A percentile compares a stretch with the other conserved stretches of the same genome.
These are phyloP conservation scores for Hedya salicella DNA, from an alignment of 2,888 invertebrate species.

Conservation along the genomic window DNA sequence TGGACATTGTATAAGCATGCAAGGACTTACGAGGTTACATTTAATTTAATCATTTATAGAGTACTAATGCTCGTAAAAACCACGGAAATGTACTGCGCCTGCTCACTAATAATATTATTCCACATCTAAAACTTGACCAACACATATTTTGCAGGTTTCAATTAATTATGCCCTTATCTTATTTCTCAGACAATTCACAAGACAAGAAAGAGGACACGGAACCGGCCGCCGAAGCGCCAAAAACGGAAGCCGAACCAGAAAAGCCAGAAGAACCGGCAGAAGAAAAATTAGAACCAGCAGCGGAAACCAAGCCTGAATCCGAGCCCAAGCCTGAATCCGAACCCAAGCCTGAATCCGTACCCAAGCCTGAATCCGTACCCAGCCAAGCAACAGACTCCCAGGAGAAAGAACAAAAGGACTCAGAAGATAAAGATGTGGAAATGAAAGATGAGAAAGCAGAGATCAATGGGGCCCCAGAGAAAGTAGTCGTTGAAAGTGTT, in stretches of 20 bases:
- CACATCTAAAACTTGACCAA: no score
- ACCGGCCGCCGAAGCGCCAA: slow-evolving; percentile 28
- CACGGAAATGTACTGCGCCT: no score
- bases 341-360: slow-evolving; percentile 59
- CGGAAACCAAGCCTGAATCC: slow-evolving; percentile 50
- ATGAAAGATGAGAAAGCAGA: slow-evolving; percentile 53
- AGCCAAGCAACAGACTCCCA: background rate
- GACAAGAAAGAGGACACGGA: slow-evolving; percentile 53
- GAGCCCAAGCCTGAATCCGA: background rate
- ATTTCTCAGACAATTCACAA: slow-evolving; percentile 55
- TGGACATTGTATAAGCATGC: no score
- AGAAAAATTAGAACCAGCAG: slow-evolving; percentile 32
- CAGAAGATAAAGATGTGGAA: slow-evolving; percentile 49
- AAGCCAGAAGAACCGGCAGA: slow-evolving; percentile 51
- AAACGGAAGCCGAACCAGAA: slow-evolving; percentile 51
- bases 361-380: background rate
- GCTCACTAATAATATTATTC: no score
- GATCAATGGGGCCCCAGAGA: slow-evolving; percentile 63
- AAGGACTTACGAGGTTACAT: no score
- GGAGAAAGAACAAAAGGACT: background rate
- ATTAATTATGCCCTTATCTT: background rate
- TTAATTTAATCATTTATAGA: no score
- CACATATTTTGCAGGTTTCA: no score
- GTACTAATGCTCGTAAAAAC: no score
- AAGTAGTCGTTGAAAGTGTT: slow-evolving; percentile 46